Evolutionary conservation across 1,140 invertebrate genomes (phyloP).

Genomic region (Sesamia nonagrioides): DNA sequence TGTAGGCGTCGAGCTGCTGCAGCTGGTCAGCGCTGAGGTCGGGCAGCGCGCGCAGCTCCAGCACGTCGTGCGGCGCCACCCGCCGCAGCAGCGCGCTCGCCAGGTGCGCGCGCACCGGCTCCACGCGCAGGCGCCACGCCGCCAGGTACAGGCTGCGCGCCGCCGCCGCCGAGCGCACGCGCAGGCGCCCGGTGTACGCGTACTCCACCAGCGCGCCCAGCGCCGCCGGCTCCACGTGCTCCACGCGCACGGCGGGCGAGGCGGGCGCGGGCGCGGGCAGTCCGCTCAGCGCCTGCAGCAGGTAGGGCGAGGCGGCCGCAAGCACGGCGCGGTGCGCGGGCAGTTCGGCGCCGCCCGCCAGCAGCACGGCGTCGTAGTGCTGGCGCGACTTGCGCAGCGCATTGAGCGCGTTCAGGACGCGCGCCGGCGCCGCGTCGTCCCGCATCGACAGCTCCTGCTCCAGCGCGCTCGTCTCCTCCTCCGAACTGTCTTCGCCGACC

Average conservation of each 20-base stretch:
- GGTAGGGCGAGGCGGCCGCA: slow-evolving; percentile 92
- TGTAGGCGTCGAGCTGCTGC: slow-evolving; percentile 90
- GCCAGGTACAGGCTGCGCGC: slow-evolving; percentile 93
- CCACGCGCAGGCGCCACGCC: slow-evolving; percentile 92
- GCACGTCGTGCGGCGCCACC: slow-evolving; percentile 91
- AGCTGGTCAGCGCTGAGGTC: slow-evolving; percentile 86
- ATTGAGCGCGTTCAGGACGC: slow-evolving; percentile 90
- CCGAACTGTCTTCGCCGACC: slow-evolving; percentile 67
- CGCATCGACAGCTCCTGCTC: slow-evolving; percentile 58
- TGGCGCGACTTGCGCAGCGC: slow-evolving; percentile 92
- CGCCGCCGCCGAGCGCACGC: slow-evolving; percentile 86
- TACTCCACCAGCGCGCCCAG: slow-evolving; percentile 93
- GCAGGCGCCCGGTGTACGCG: slow-evolving; percentile 91
- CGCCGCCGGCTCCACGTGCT: slow-evolving; percentile 87
- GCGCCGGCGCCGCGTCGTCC: slow-evolving; percentile 87
- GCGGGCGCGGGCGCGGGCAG: slow-evolving; percentile 75
- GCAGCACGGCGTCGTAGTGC: slow-evolving; percentile 93
- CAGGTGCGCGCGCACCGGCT: slow-evolving; percentile 91
- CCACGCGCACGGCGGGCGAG: slow-evolving; percentile 44
- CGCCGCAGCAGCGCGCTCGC: slow-evolving; percentile 91
- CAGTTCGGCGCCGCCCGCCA: slow-evolving; percentile 92
- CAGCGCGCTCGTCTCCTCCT: slow-evolving; percentile 57
- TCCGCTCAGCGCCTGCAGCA: slow-evolving; percentile 92
- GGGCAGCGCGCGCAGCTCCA: slow-evolving; percentile 91
- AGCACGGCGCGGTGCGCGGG: slow-evolving; percentile 93